Percentiles rank a stretch among this genome's conserved stretches.
Conservation (phyloP, 2,113 vertebrate genomes). For the Thymallus thymallus region DNA sequence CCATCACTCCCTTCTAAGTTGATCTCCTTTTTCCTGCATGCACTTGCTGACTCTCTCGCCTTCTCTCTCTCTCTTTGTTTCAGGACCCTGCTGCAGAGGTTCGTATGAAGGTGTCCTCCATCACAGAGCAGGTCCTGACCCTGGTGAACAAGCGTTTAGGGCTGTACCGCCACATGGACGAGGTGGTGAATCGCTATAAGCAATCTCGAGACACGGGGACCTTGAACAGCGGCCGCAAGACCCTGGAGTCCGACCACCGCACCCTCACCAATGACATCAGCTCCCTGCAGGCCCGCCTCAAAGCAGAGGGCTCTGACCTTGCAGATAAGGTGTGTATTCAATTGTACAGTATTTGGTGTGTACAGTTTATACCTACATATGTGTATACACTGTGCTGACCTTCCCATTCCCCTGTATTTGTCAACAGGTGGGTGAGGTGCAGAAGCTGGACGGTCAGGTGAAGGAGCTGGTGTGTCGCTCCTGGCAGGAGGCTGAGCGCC, state of each 20-base stretch:
- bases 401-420: not conserved
- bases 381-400: not conserved
- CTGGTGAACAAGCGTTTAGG: slow-evolving; percentile 94
- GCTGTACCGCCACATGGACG: slow-evolving; percentile 94
- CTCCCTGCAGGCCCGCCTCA: slow-evolving; percentile 88
- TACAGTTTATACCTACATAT: not conserved
- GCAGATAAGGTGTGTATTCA: slow-evolving; percentile 83
- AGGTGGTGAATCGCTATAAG: slow-evolving; percentile 95
- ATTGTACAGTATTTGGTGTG: not conserved
- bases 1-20: not conserved
- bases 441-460: slow-evolving; percentile 91
- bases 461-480: slow-evolving; percentile 94
- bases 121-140: slow-evolving; percentile 95
- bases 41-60: not conserved
- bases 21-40: not conserved
- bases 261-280: slow-evolving; percentile 85
- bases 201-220: slow-evolving; percentile 89
- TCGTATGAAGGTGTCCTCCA: slow-evolving; percentile 97
- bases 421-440: slow-evolving; percentile 83
- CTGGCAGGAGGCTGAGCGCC: slow-evolving; percentile 87
- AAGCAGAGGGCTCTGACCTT: slow-evolving; percentile 92
- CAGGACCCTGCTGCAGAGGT: slow-evolving; percentile 97
- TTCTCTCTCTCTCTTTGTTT: no score
- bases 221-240: slow-evolving; percentile 88
- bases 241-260: slow-evolving; percentile 90